Evolutionary conservation across 2,888 invertebrate species (phyloP).

Genomic region (Apodemia hepburni): DNA sequence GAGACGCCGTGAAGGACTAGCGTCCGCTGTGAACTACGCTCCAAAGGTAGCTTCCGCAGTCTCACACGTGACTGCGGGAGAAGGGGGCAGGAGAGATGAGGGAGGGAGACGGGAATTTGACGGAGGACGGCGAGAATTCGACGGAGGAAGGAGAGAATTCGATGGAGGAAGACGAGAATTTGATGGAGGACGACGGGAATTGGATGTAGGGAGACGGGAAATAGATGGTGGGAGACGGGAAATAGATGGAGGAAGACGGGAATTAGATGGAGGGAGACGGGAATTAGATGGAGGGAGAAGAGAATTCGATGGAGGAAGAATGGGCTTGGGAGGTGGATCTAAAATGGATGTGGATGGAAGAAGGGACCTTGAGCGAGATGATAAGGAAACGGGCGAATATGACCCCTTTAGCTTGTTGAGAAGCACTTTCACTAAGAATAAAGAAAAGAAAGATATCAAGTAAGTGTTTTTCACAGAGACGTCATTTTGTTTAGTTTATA

Average conservation of each 20-base stretch:
- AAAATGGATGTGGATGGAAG: not conserved
- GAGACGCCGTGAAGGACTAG: slow-evolving; percentile 45
- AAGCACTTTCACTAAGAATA: slow-evolving; percentile 58
- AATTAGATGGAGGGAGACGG: slow-evolving; percentile 45
- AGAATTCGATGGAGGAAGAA: slow-evolving; percentile 28
- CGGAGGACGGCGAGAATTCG: slow-evolving; percentile 44
- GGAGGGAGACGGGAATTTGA: slow-evolving; percentile 25
- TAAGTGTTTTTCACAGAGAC: slow-evolving; percentile 16
- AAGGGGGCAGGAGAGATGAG: slow-evolving; percentile 23
- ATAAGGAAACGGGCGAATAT: slow-evolving; percentile 42
- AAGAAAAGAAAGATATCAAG: slow-evolving; percentile 33
- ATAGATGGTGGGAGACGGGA: not conserved
- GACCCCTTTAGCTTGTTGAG: slow-evolving; percentile 62
- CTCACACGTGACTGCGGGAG: slow-evolving; percentile 33
- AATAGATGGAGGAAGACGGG: slow-evolving; percentile 21
- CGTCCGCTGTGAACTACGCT: slow-evolving; percentile 40
- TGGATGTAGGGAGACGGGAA: no score
- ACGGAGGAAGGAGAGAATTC: not conserved
- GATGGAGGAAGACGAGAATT: slow-evolving; percentile 32
- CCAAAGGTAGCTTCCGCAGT: slow-evolving; percentile 46
- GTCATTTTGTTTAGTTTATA: no score
- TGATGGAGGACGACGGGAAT: no score
- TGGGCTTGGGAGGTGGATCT: slow-evolving; percentile 10
- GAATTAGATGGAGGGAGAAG: not conserved
- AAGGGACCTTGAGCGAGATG: slow-evolving; percentile 20